Percentiles rank a stretch among this genome's conserved stretches.
Evolutionary conservation across 2,113 vertebrate species (phyloP).

Genomic region (Poeciliopsis turrubarensis): DNA sequence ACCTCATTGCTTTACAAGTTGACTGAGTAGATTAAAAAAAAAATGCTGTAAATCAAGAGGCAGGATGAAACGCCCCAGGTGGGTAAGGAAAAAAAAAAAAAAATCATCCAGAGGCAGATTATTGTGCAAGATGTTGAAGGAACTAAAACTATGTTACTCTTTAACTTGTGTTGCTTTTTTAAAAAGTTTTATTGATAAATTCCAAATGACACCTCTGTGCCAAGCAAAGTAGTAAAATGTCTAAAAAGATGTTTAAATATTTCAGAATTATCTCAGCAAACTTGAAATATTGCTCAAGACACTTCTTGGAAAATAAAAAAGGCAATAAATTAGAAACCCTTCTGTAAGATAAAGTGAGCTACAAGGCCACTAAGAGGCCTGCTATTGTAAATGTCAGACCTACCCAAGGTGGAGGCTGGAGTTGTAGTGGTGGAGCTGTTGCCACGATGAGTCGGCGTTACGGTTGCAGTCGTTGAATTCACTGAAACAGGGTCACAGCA

Average conservation of each 20-base stretch:
- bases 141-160: no score
- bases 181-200: no score
- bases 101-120: no score
- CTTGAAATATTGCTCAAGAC: neutral
- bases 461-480: neutral
- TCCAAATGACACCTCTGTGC: neutral
- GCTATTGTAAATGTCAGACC: slow-evolving; percentile 7
- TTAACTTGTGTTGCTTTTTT: no score
- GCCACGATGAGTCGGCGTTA: neutral
- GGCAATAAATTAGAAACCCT: neutral
- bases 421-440: slow-evolving; percentile 1
- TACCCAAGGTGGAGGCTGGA: slow-evolving; percentile 26
- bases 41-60: no score
- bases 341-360: neutral
- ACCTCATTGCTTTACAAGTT: no score
- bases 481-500: slow-evolving; percentile 21
- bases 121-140: no score
- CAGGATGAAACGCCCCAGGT: no score
- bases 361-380: neutral
- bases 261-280: neutral
- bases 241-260: neutral
- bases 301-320: neutral
- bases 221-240: neutral
- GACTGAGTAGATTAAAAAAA: no score
- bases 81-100: no score